A percentile compares a stretch with the other conserved stretches of the same genome.
phyloP scores from a whole-genome alignment of 53 echinoderm and acorn worm species.

The Paracentrotus lividus region DNA sequence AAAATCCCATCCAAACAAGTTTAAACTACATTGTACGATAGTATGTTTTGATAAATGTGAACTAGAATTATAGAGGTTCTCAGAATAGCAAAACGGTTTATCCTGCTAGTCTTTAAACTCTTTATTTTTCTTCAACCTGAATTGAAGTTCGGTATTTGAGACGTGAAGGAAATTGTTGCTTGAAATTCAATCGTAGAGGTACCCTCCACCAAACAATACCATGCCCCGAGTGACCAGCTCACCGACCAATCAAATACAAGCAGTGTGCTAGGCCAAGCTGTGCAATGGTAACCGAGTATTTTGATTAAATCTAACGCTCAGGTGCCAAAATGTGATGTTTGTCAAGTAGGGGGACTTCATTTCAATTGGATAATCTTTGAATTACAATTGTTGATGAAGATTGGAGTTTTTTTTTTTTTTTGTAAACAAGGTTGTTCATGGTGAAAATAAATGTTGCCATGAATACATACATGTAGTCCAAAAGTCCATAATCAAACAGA shows the following conservation, averaged over 20 bases:
- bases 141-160: background rate
- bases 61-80: background rate
- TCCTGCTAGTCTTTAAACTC: background rate
- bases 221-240: constrained; percentile 20
- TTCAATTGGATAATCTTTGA: constrained; percentile 8
- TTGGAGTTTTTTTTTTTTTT: background rate
- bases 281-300: constrained; percentile 38
- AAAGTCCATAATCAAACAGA: too few relatives aligned
- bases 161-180: background rate
- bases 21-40: too few relatives aligned
- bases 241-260: background rate
- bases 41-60: too few relatives aligned
- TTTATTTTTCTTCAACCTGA: background rate
- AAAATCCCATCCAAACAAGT: too few relatives aligned
- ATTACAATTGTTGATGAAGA: background rate
- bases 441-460: background rate
- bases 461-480: too few relatives aligned
- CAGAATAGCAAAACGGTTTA: background rate
- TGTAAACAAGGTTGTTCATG: background rate
- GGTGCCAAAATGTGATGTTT: background rate
- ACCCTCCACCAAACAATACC: constrained; percentile 28
- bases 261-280: background rate
- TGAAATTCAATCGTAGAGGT: constrained; percentile 7
- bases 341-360: background rate
- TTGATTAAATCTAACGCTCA: constrained; percentile 53